These are phyloP conservation scores for Falco cherrug DNA, from an alignment of 2,797 vertebrate genomes.

Conservation along the genomic window DNA sequence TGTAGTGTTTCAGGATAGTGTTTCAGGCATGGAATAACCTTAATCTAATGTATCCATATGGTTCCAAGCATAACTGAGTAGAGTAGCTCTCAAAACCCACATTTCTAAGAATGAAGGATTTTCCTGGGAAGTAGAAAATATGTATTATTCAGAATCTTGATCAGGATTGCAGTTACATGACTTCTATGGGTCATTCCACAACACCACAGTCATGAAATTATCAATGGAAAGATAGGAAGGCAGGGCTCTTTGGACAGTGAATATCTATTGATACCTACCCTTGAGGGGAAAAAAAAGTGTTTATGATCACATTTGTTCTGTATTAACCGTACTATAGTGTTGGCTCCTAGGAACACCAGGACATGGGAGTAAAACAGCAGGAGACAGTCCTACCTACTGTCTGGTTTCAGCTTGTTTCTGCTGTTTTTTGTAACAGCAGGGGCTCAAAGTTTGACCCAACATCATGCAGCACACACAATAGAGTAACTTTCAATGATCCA, in stretches of 20 bases:
- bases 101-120: neutral
- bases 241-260: neutral
- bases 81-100: neutral
- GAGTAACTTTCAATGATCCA: neutral
- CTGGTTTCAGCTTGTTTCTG: neutral
- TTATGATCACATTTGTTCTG: neutral
- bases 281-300: no score
- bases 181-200: neutral
- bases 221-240: neutral
- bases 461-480: neutral
- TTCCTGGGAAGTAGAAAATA: neutral
- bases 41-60: neutral
- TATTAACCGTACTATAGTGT: neutral
- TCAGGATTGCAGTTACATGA: neutral
- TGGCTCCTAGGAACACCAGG: neutral
- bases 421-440: neutral
- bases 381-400: neutral
- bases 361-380: neutral
- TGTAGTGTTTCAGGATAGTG: neutral
- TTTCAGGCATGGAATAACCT: conserved; percentile 16
- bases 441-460: neutral
- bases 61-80: neutral
- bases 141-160: neutral
- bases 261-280: neutral
- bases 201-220: neutral